Conservation (phyloP, 2,888 invertebrate genomes). For the Diplazon laetatorius region DNA sequence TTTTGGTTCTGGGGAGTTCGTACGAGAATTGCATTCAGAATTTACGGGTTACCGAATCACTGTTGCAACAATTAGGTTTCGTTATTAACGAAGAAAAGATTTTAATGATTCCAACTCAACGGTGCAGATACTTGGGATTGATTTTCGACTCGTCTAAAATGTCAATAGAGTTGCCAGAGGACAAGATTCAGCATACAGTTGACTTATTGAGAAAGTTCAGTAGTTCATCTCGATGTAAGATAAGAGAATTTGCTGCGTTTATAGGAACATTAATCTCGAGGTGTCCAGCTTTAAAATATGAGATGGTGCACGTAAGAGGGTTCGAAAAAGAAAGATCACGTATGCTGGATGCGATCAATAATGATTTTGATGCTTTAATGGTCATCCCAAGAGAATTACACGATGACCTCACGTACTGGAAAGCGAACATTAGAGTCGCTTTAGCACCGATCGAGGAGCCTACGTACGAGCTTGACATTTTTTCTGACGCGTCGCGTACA, state of each 20-base stretch:
- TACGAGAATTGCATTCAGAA: too few species aligned
- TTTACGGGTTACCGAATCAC: too few species aligned
- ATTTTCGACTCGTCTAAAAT: background rate
- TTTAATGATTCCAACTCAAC: constrained; percentile 2
- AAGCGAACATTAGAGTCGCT: background rate
- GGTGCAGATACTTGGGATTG: constrained; percentile 16
- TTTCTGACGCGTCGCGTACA: constrained; percentile 54
- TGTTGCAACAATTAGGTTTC: too few species aligned
- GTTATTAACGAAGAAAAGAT: too few species aligned
- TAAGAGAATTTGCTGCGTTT: constrained; percentile 8
- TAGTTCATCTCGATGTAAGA: background rate
- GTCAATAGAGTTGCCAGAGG: constrained; percentile 3
- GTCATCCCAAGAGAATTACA: too few species aligned
- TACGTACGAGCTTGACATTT: constrained; percentile 43
- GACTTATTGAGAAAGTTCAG: background rate
- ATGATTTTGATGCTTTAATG: too few species aligned
- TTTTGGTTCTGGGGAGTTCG: too few species aligned
- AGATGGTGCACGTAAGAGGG: background rate
- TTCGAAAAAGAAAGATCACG: too few species aligned
- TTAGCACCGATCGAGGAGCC: constrained; percentile 26
- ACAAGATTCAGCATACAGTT: background rate
- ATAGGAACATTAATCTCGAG: constrained; percentile 5
- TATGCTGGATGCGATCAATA: too few species aligned
- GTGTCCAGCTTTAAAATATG: constrained; percentile 21
- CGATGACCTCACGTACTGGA: too few species aligned